Base-by-base conservation (phyloP, 1,140 invertebrate species). In the Monomorium pharaonis region DNA sequence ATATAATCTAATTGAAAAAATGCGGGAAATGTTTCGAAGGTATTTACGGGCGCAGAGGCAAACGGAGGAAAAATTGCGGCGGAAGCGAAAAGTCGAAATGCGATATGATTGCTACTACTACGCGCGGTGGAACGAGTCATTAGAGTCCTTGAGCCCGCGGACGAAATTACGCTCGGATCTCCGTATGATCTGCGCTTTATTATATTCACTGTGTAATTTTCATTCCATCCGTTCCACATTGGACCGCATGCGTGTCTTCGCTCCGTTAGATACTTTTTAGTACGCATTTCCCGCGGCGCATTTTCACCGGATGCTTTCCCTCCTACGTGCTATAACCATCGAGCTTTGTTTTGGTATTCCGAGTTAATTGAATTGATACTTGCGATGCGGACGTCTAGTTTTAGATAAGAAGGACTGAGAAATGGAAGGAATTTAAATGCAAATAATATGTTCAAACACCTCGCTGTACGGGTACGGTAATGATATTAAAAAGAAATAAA, bases 181-280 rank as follows among this genome's bases (percentile, higher is more conserved):
- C 72, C 65, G 75, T 87, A 89, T 88, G 85, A 90, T 90, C 89
- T 75, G 63, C 81, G 88, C 83, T 90, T 90, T 90, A 90, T 90
- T 90, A 90, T 90, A 90, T 90, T 77, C 72, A 90, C 83, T 80
- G 70, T 90, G 77, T 90, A 90, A 90, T 90, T 90, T 90, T 89
- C 89, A 87, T 90, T 85, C 81, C 88, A 58, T 88, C 65, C 88
- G 83, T 90, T 85, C 85, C 85, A 85, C 74, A 85, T 85, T 74
- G 51, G 65, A 16, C 16, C 54, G 44, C 80, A 75, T 80, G 88
- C 88, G 78, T 86, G 88, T 84, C 84, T 89, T 62, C 72, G 67
- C 42, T 24, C 65, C 75, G 88, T 89, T 67, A 89, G 65, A 84
- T 60, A 24, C 30, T 63, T 74, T 86, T 44, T 58, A 85, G 80